Conservation (phyloP, 64 coral and sea anemone species). For the Porites australiensis region DNA sequence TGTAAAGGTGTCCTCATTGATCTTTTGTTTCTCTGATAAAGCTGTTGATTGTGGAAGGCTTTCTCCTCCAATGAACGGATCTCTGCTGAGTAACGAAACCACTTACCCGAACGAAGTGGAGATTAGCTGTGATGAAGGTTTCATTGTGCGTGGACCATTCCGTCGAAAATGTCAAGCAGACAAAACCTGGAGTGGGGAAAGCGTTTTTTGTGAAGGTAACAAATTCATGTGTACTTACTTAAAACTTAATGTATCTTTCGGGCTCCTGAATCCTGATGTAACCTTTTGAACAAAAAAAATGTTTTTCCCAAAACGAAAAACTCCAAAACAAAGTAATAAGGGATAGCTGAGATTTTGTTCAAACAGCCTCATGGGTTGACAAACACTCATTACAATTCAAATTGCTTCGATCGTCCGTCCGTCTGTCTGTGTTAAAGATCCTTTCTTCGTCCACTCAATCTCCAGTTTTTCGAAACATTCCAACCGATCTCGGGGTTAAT, state of each 20-base stretch:
- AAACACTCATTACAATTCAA: not conserved
- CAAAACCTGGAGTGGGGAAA: conserved; percentile 61
- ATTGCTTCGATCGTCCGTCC: not conserved
- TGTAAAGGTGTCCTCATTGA: no score
- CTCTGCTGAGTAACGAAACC: conserved; percentile 26
- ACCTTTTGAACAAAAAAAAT: no score
- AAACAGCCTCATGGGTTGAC: not conserved
- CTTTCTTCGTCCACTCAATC: not conserved
- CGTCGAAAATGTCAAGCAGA: conserved; percentile 51
- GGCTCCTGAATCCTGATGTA: no score
- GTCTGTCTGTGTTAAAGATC: conserved; percentile 5
- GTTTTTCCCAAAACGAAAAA: no score
- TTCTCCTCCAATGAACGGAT: conserved; percentile 53
- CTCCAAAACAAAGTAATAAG: no score
- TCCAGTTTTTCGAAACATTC: not conserved
- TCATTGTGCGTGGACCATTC: conserved; percentile 25
- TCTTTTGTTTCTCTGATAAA: not conserved
- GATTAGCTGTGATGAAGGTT: conserved; percentile 64
- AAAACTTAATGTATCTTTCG: not conserved
- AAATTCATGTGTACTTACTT: not conserved
- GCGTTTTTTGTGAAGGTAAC: conserved; percentile 19
- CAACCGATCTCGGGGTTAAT: not conserved
- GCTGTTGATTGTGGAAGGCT: conserved; percentile 67
- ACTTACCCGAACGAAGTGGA: conserved; percentile 44
- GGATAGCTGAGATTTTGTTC: no score